Conservation (phyloP, 2,888 invertebrate genomes). For the Himalopsyche anomala region DNA sequence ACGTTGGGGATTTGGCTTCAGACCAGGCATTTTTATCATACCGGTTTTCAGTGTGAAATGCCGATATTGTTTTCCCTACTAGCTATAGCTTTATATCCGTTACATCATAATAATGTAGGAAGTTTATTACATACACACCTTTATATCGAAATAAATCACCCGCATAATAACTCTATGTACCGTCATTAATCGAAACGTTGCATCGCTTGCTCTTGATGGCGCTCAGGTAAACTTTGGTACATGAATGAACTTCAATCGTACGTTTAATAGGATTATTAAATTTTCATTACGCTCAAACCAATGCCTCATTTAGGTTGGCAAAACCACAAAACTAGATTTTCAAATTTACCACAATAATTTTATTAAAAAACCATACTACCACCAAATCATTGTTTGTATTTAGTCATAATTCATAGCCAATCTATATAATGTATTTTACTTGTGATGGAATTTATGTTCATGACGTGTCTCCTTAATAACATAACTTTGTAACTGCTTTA, state of each 20-base stretch:
- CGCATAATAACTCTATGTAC: background rate
- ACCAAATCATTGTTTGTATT: no score
- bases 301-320: background rate
- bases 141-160: background rate
- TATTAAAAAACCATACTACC: no score
- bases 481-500: no score
- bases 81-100: background rate
- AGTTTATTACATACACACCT: background rate
- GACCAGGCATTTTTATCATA: no score
- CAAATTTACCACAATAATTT: no score
- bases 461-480: no score
- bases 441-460: no score
- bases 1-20: no score
- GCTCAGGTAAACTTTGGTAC: background rate
- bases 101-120: background rate
- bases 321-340: background rate
- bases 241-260: conserved; percentile 1
- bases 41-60: no score
- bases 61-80: no score
- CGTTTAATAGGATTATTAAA: conserved; percentile 9
- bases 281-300: background rate
- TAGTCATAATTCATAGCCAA: no score
- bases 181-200: background rate
- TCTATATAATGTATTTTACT: no score
- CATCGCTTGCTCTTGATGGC: background rate